Conservation (phyloP, 2,113 vertebrate species). For the Cathartes aura region DNA sequence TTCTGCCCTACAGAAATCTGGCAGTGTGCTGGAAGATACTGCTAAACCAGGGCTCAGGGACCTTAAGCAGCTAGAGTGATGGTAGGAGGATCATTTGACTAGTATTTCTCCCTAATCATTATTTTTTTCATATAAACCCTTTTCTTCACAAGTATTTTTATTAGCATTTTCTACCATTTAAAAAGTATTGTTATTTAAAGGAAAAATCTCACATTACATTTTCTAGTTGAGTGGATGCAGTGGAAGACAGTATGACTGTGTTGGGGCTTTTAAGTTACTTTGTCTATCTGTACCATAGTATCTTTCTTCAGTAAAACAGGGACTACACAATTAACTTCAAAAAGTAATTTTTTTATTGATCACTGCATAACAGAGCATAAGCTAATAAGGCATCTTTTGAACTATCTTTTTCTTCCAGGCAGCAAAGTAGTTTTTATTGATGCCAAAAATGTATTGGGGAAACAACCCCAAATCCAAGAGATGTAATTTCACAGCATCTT, state of each 20-base stretch:
- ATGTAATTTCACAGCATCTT: neutral
- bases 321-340: neutral
- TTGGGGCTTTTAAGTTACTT: neutral
- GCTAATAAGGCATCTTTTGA: neutral
- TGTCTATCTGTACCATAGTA: neutral
- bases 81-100: neutral
- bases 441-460: neutral
- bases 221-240: neutral
- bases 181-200: neutral
- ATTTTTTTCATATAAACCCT: neutral
- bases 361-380: neutral
- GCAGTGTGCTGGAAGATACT: neutral
- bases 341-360: neutral
- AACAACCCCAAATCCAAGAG: neutral
- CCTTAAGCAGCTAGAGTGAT: neutral
- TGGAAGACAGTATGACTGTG: neutral
- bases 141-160: neutral
- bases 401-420: neutral
- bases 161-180: neutral
- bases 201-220: neutral
- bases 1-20: neutral
- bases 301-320: neutral
- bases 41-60: neutral
- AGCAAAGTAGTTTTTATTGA: neutral
- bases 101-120: neutral